Base-by-base conservation (phyloP, 1,140 invertebrate species). In the Cecropterus lyciades region DNA sequence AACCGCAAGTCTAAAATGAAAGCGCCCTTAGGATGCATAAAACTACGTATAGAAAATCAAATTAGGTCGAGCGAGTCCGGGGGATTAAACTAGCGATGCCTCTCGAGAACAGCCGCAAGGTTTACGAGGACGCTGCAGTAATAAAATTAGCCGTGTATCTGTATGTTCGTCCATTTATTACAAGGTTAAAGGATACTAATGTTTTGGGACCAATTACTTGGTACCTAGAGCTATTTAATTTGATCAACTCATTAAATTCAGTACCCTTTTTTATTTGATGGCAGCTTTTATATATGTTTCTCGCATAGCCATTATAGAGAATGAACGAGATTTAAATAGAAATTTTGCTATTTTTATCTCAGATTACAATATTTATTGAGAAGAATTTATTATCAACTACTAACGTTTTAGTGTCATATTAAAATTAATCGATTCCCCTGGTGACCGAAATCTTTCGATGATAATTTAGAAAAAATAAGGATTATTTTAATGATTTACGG, bases 11-110 rank as follows among this genome's bases (percentile, higher is more conserved):
- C 48, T 60, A 37, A 20, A 20, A 20, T 20, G 20, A 20, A 20
- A 20, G 20, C 20, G 20, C 57, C 46, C 11, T 48, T 33, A 60
- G 45, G 42, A 60, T 60, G 57, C 15, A 60, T 60, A 60, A 60
- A 60, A 60, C 57, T 42, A 55, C 15, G 51, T 37, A 33, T 43
- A 60, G 11, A 43, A 16, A 60, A 60, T 60, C 17, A 46, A 60
- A 60, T 48, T 60, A 60, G 57, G 43, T 60, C 57, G 14, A 60
- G 57, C 14, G 43, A 13, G 45, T 48, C 45, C 57, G 27, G 43
- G 15, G 45, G 14, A 60, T 60, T 49, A 17, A 48, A 33, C 24
- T 59, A 30, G 56, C 43, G 13, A 30, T 48, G 13, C 43, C 43
- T 43, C 13, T 33, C 14, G 40, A 46, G 15, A 60, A 17, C 24